These are phyloP conservation scores for Coturnix japonica DNA, from an alignment of 2,113 vertebrate species.

Conservation along the genomic window DNA sequence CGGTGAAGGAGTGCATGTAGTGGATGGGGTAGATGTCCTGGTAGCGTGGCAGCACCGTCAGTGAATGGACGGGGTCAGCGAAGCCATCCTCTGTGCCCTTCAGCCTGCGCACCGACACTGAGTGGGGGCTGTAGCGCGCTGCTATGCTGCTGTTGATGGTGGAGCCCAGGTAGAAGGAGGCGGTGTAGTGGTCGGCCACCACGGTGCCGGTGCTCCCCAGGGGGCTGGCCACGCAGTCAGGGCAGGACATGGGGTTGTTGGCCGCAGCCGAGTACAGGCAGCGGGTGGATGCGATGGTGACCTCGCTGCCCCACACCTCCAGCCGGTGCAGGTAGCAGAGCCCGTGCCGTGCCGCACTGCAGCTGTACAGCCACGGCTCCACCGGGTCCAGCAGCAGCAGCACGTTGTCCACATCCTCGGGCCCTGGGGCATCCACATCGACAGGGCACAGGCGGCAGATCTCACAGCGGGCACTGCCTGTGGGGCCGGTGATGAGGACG, in stretches of 20 bases:
- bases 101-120: slow-evolving; percentile 87
- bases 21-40: slow-evolving; percentile 83
- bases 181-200: slow-evolving; percentile 80
- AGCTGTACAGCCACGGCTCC: slow-evolving; percentile 87
- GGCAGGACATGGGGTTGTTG: slow-evolving; percentile 82
- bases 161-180: slow-evolving; percentile 89
- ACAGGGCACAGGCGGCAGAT: slow-evolving; percentile 69
- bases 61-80: slow-evolving; percentile 71
- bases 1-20: slow-evolving; percentile 88
- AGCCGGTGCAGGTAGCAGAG: slow-evolving; percentile 89
- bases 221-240: slow-evolving; percentile 91
- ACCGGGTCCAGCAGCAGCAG: slow-evolving; percentile 85
- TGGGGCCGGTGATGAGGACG: slow-evolving; percentile 83
- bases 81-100: slow-evolving; percentile 87
- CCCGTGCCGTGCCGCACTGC: slow-evolving; percentile 85
- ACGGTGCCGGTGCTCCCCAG: slow-evolving; percentile 88
- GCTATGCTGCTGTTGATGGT: slow-evolving; percentile 84
- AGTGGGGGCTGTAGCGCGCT: slow-evolving; percentile 83
- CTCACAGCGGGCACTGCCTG: slow-evolving; percentile 80
- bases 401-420: slow-evolving; percentile 82
- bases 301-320: fast-evolving
- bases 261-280: slow-evolving; percentile 82
- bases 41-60: slow-evolving; percentile 85
- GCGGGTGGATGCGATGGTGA: background rate
- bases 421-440: background rate